Base-by-base conservation (phyloP, 37 sponge, comb jelly and placozoan species). In the Hexactinellida sp. region DNA sequence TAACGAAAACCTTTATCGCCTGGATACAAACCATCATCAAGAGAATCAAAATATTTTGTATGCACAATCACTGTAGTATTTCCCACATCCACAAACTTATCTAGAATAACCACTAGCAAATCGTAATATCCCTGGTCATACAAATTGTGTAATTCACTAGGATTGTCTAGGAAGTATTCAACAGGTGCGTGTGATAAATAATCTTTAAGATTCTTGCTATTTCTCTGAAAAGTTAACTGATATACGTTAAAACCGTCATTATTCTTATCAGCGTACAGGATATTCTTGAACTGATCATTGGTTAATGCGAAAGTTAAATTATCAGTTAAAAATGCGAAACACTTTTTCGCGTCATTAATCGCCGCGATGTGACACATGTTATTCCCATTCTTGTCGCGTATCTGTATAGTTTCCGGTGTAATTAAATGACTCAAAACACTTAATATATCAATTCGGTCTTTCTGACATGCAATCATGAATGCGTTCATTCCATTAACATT, bases 1-100 rank as follows among this genome's bases (percentile, higher is more conserved):
- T 63, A 63, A 28, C 76, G 76, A n/a, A 63, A 63, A 10, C 76
- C 76, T 63, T n/a, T 28, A 63, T 63, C 76, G 3, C 76, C 76
- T 21, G 76, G 76, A n/a, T 63, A 63, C 25, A 28, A 63, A n/a
- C 76, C 76, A 63, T 63, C 76, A 63, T 10, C 3, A 10, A n/a
- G 21, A 7, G 76, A 23, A 63, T 63, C 76, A 23, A 63, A 63
- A n/a, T 7, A 63, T 63, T 63, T 63, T 7, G 30, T 10, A 63
- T 63, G 13, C 3, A 63, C 76, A 32, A 23, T 63, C 3, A 63
- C 76, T n/a, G n/a, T n/a, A 10, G 3, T 63, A 25, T 10, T 1
- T 63, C 34, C 32, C 5, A 63, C 13, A 10, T 23, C 30, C 76
- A 63, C 76, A 10, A 63, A 25, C 30, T 28, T 63, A 63, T 63